Evolutionary conservation across 2,113 vertebrate species (phyloP).

Genomic region (Chlamydotis undulata): DNA sequence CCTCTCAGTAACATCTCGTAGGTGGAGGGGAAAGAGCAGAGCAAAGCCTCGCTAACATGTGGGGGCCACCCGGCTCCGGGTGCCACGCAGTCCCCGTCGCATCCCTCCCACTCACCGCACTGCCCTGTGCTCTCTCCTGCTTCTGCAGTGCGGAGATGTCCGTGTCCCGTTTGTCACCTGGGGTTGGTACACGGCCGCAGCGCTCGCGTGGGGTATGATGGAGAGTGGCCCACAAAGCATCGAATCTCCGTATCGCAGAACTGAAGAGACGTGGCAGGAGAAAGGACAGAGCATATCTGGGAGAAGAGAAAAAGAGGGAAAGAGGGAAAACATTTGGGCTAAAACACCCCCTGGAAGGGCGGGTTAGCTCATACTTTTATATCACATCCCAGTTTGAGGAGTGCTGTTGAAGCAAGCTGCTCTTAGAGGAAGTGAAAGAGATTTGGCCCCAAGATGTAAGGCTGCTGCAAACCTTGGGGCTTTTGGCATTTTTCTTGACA

Average conservation of each 20-base stretch:
- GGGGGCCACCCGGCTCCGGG: not conserved
- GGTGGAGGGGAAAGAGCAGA: not conserved
- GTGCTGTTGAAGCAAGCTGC: not conserved
- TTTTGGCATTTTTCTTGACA: not conserved
- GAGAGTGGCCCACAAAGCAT: not conserved
- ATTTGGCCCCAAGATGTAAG: not conserved
- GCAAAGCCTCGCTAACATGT: accelerated
- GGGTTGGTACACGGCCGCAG: not conserved
- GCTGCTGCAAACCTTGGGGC: not conserved
- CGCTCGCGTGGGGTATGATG: accelerated
- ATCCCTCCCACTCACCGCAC: not conserved
- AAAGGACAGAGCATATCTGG: not conserved
- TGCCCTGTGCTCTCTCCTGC: not conserved
- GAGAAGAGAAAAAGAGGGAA: not conserved
- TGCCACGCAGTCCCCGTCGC: accelerated
- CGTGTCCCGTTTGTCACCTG: accelerated
- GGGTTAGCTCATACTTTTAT: accelerated
- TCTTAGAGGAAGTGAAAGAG: not conserved
- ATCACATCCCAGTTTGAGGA: not conserved
- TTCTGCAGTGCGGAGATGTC: not conserved
- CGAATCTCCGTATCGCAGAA: not conserved
- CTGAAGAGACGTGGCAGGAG: not conserved
- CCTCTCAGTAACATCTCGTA: too few species aligned
- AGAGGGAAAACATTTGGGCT: not conserved
- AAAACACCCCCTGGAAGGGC: not conserved